Evolutionary conservation across 2,113 vertebrate species (phyloP).

Genomic region (Aphyosemion australe): DNA sequence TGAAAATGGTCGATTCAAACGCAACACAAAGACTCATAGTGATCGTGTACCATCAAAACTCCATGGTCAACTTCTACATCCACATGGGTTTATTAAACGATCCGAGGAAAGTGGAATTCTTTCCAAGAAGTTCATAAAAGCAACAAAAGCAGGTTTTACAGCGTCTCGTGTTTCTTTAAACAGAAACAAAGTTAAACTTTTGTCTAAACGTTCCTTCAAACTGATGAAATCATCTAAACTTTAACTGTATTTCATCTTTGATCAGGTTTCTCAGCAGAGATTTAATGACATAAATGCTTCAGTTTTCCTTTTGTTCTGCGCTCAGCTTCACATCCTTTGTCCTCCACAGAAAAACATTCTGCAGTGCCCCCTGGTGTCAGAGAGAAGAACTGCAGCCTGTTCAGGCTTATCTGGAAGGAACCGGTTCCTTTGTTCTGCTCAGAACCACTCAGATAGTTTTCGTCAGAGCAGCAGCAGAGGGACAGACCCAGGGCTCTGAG

Average conservation of each 20-base stretch:
- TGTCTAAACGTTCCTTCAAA: not conserved
- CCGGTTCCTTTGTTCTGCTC: constrained; percentile 46
- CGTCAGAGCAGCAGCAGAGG: not conserved
- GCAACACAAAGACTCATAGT: no score
- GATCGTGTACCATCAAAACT: no score
- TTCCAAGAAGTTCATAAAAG: no score
- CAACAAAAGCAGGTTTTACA: no score
- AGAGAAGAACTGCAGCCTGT: not conserved
- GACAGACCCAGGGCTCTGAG: no score
- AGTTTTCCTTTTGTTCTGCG: constrained; percentile 61
- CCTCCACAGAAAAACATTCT: constrained; percentile 31
- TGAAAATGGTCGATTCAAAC: no score
- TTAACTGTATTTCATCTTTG: not conserved
- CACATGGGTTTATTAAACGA: no score
- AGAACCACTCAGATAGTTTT: not conserved
- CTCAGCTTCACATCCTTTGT: constrained; percentile 47
- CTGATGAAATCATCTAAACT: not conserved
- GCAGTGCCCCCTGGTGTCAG: constrained; percentile 51
- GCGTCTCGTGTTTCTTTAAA: not conserved
- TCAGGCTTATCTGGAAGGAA: not conserved
- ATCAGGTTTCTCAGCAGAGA: not conserved
- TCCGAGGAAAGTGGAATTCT: no score
- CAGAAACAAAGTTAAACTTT: constrained; percentile 11
- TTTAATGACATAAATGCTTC: constrained; percentile 2
- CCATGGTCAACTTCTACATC: no score